Base-by-base conservation (phyloP, 1,140 invertebrate genomes). In the Rhizoglyphus robini region DNA sequence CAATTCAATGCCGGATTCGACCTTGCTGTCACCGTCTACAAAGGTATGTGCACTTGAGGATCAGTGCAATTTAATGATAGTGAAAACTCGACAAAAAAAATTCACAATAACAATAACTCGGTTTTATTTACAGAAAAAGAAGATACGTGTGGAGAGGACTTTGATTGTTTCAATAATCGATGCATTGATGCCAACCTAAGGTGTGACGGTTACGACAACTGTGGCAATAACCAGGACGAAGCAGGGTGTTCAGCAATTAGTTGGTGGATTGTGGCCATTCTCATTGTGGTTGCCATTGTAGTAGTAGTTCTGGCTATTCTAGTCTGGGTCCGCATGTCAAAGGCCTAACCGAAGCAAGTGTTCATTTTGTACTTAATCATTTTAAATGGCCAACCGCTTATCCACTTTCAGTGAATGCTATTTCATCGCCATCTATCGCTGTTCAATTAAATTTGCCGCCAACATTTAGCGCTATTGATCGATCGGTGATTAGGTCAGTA, bases 191-290 rank as follows among this genome's bases (percentile, higher is more conserved):
- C n/a, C n/a, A n/a, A n/a, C n/a, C n/a, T n/a, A n/a, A 20, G 36
- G 36, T 41, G 63, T 30, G 47, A 64, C 29, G 63, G 63, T 15
- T 49, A 49, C 25, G 51, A 64, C 27, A 51, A 32, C 51, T 64
- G 63, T 38, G 63, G 63, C 27, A 64, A 64, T 64, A 27, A 64
- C 31, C 2, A 20, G n/a, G 63, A 64, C 29, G 63, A 64, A 49
- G 32, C 54, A 15, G 46, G 46, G 11, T 64, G 63, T 64, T n/a
- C 63, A 1, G 63, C 46, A 49, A n/a, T 64, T 32, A 64, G 63
- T 30, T 48, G 27, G 38, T 57, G 47, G 47, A 64, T 64, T 15
- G 25, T 51, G 23, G 46, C 20, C 13, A 48, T 64, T 2, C 30
- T 64, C 8, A 30, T 64, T 11, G 18, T 15, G 13, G 41, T 64